A percentile compares a stretch with the other conserved stretches of the same genome.
These are phyloP conservation scores for Pycnomerus fuliginosus DNA, from an alignment of 2,888 invertebrate genomes.

Conservation along the genomic window DNA sequence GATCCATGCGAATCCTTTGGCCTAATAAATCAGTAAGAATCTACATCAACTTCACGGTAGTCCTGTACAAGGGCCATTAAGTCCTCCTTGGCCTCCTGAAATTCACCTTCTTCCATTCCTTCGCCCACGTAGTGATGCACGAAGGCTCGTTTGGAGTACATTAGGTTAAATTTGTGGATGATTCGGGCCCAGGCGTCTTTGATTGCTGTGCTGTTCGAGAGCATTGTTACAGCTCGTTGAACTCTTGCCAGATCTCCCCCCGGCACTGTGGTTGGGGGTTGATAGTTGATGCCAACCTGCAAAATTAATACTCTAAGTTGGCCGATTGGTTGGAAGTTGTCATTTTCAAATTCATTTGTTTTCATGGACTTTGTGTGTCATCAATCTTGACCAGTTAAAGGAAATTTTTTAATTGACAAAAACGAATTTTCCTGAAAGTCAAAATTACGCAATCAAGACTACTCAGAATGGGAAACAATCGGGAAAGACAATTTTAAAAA, in stretches of 20 bases:
- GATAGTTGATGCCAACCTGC: constrained; percentile 53
- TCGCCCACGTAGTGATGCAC: constrained; percentile 83
- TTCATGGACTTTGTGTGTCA: no score
- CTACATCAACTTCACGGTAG: constrained; percentile 64
- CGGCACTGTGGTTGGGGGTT: constrained; percentile 74
- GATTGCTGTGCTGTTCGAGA: constrained; percentile 81
- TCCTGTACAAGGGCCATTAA: constrained; percentile 64
- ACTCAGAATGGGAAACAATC: no score
- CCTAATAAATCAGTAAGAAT: constrained; percentile 45
- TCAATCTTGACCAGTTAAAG: no score
- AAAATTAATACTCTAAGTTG: no score
- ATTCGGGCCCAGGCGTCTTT: constrained; percentile 79
- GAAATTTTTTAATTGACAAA: no score
- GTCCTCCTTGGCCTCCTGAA: constrained; percentile 63
- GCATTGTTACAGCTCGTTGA: constrained; percentile 78
- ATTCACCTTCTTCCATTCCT: constrained; percentile 70
- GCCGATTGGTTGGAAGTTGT: no score
- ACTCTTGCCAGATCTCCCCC: constrained; percentile 75
- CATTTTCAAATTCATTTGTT: no score
- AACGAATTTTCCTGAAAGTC: no score
- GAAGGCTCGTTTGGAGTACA: constrained; percentile 83
- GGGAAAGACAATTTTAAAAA: no score
- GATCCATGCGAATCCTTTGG: constrained; percentile 97
- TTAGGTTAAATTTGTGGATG: constrained; percentile 74
- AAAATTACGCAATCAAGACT: no score